Base-by-base conservation (phyloP, 1,140 invertebrate species). In the Branchinecta lynchi region DNA sequence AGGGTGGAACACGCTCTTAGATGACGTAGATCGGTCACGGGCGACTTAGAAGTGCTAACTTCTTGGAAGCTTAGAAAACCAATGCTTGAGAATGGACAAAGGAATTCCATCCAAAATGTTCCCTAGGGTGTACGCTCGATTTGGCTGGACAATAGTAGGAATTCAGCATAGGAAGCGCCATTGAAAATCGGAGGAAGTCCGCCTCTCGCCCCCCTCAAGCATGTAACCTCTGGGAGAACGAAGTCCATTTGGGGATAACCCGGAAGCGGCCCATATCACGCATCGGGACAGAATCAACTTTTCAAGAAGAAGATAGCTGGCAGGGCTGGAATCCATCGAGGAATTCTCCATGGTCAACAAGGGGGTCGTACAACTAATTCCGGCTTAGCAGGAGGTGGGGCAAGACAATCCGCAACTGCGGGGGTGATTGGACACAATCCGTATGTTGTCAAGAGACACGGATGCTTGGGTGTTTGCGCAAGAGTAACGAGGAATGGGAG, bases 221-320 rank as follows among this genome's bases (percentile, higher is more conserved):
- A 60, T 20, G 51, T 60, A 60, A 60, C 51, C 51, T 60, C 51
- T 60, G 17, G 51, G 17, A 20, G 17, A 60, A 12, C 12, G 51
- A 60, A 60, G 12, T 20, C 51, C 12, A 15, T 60, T 60, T 12
- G 51, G 51, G 17, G 17, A 15, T 15, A 60, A 12, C 51, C 51
- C 51, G 51, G 51, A 60, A 60, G 51, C 12, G 17, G 12, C 51
- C 17, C 51, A 60, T 60, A 60, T 60, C 51, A 60, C 17, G 51
- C 51, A 12, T 60, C 51, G 17, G 51, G 17, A 60, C 51, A 60
- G 51, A 60, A 60, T 60, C 51, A 60, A 60, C 51, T 60, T 60
- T 60, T 60, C 51, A 60, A 60, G 51, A 60, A 60, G 51, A 6
- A 60, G 51, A 60, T 20, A 20, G 51, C 17, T 60, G 51, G 12